Evolutionary conservation across 2,797 vertebrate species (phyloP).

Genomic region (Pangasius mekongensis): DNA sequence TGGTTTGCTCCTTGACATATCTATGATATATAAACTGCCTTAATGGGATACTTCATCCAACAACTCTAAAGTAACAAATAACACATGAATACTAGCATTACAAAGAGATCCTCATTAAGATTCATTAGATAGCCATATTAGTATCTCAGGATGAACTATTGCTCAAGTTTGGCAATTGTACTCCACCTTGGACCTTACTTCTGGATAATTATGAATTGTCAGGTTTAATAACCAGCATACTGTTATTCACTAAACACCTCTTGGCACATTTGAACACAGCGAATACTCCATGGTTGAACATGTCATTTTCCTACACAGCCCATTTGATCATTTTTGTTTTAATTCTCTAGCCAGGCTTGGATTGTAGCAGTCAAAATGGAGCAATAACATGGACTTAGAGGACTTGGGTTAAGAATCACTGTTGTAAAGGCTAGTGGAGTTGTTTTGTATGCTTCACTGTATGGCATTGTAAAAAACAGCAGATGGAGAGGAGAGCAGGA

Average conservation of each 20-base stretch:
- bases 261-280: background rate
- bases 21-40: background rate
- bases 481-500: conserved; percentile 55
- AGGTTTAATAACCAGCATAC: background rate
- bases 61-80: background rate
- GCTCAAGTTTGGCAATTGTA: background rate
- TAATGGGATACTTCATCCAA: background rate
- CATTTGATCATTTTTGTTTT: background rate
- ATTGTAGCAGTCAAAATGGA: background rate
- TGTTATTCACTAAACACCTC: background rate
- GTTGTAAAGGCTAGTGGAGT: background rate
- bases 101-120: background rate
- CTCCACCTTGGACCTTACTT: background rate
- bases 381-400: background rate
- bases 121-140: background rate
- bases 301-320: background rate
- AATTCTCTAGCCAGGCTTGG: background rate
- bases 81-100: background rate
- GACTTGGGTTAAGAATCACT: background rate
- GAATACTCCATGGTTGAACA: background rate
- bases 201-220: background rate
- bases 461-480: conserved; percentile 43
- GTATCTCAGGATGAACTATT: background rate
- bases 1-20: background rate
- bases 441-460: conserved; percentile 13